Conservation (phyloP, 1,140 invertebrate species). For the honey bee (Apis mellifera) region DNA sequence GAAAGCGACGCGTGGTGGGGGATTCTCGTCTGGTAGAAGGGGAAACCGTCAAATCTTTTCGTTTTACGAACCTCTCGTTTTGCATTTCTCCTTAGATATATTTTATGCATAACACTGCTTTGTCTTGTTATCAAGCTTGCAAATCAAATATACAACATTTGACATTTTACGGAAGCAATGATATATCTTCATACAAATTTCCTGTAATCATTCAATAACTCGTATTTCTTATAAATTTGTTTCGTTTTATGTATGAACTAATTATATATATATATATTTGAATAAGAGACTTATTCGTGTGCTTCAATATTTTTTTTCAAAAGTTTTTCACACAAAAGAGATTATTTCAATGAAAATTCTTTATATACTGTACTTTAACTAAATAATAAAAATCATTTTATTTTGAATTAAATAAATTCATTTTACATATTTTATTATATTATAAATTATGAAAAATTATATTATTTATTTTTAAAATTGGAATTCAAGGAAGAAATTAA, state of each 20-base stretch:
- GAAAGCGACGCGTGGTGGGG: slow-evolving; percentile 28
- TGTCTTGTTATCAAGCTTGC: slow-evolving; percentile 1
- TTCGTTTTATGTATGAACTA: not conserved
- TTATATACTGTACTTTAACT: not conserved
- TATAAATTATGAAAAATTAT: not conserved
- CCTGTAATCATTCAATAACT: not conserved
- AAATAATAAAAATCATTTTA: not conserved
- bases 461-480: too few species aligned
- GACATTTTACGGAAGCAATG: slow-evolving; percentile 27
- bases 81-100: slow-evolving; percentile 5
- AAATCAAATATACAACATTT: not conserved
- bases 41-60: slow-evolving; percentile 28
- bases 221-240: not conserved
- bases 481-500: not conserved
- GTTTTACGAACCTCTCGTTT: slow-evolving; percentile 7
- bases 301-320: not conserved
- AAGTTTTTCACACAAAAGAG: not conserved
- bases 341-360: not conserved
- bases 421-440: not conserved
- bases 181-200: slow-evolving; percentile 9
- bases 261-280: not conserved
- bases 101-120: not conserved
- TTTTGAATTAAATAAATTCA: not conserved
- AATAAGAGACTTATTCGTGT: too few species aligned
- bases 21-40: not conserved